Conservation (phyloP, 2,888 invertebrate species). For the Ectobius pallidus region DNA sequence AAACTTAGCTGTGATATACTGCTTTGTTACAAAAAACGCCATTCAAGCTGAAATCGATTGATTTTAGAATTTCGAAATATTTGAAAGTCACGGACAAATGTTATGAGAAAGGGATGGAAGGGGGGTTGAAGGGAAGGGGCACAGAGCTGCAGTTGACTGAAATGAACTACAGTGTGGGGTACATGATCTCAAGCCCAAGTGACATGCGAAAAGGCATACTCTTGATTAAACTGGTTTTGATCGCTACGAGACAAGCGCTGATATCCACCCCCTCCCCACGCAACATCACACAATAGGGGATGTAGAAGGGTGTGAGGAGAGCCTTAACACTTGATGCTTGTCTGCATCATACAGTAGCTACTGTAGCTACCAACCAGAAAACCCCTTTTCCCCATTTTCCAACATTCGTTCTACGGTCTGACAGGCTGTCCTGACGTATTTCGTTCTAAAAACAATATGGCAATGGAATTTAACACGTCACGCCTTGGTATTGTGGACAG, state of each 20-base stretch:
- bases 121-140: too few species aligned
- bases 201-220: background rate
- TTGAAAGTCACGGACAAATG: too few species aligned
- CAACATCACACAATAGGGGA: too few species aligned
- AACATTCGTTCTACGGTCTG: constrained; percentile 44
- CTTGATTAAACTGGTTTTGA: constrained; percentile 34
- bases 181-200: background rate
- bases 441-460: constrained; percentile 49
- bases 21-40: too few species aligned
- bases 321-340: constrained; percentile 15
- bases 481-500: constrained; percentile 45
- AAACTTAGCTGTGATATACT: too few species aligned
- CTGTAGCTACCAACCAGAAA: background rate
- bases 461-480: constrained; percentile 51
- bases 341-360: constrained; percentile 9
- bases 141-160: too few species aligned
- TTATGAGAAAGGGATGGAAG: too few species aligned
- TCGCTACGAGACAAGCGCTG: constrained; percentile 23
- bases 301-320: background rate
- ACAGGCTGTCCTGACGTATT: constrained; percentile 52
- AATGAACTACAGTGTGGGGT: background rate
- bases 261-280: too few species aligned
- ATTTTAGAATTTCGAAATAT: too few species aligned
- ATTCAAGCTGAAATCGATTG: too few species aligned
- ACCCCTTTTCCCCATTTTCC: constrained; percentile 21